phyloP scores from a whole-genome alignment of 2,797 vertebrate species.

The Pelobates cultripes region DNA sequence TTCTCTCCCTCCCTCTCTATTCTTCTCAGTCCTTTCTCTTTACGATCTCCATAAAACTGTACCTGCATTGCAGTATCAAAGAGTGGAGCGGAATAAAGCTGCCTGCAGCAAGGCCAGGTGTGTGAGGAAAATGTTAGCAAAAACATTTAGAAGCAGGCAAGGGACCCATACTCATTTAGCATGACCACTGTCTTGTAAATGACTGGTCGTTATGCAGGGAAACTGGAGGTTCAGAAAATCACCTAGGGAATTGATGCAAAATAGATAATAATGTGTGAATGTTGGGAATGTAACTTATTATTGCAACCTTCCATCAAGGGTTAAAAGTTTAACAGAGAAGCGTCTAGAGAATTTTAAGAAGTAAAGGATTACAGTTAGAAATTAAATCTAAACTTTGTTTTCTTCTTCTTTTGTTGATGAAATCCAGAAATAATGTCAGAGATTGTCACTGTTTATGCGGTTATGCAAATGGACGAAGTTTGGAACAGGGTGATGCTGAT shows the following conservation, averaged over 20 bases:
- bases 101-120: conserved; percentile 44
- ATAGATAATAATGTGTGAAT: too few species aligned
- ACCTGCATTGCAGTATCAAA: conserved; percentile 54
- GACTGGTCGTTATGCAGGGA: conserved; percentile 2
- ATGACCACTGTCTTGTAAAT: not conserved
- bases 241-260: not conserved
- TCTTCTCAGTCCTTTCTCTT: conserved; percentile 42
- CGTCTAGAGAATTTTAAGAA: too few species aligned
- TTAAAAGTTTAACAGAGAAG: too few species aligned
- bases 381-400: too few species aligned
- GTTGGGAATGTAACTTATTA: too few species aligned
- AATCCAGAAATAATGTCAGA: too few species aligned
- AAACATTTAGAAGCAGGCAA: not conserved
- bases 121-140: conserved; percentile 8
- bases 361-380: too few species aligned
- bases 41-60: conserved; percentile 55
- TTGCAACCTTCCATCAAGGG: too few species aligned
- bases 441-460: too few species aligned
- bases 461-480: too few species aligned
- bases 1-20: conserved; percentile 19
- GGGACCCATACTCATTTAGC: conserved; percentile 24
- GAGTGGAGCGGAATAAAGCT: conserved; percentile 24
- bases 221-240: not conserved
- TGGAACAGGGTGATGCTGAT: too few species aligned
- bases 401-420: too few species aligned